Evolutionary conservation across 2,113 vertebrate species (phyloP).

Genomic region (Cavia porcellus): DNA sequence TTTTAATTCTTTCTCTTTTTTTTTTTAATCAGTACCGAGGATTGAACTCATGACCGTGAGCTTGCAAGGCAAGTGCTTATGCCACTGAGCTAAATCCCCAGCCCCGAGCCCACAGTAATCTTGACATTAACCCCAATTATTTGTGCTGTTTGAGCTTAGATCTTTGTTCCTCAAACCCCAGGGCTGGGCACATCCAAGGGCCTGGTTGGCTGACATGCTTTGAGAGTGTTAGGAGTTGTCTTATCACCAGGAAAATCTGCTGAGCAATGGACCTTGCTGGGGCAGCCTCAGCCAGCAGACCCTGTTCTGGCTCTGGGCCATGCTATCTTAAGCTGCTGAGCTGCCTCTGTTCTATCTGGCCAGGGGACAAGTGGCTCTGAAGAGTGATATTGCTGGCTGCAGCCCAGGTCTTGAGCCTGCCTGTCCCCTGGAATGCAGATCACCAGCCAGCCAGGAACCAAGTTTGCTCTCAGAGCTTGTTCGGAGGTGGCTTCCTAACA

Average conservation of each 20-base stretch:
- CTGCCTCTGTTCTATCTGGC: background rate
- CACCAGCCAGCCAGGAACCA: background rate
- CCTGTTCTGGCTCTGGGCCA: background rate
- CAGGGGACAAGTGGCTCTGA: background rate
- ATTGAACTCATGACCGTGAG: too few relatives aligned
- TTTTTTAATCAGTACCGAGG: too few relatives aligned
- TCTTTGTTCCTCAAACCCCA: background rate
- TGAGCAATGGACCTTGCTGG: background rate
- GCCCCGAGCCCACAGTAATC: background rate
- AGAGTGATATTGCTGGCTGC: background rate
- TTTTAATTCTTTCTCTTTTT: too few relatives aligned
- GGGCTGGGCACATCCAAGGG: background rate
- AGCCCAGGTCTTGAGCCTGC: background rate
- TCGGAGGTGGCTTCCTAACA: conserved; percentile 4
- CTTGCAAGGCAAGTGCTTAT: too few relatives aligned
- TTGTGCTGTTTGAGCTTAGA: background rate
- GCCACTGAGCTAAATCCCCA: too few relatives aligned
- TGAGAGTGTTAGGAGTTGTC: background rate
- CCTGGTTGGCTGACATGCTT: background rate
- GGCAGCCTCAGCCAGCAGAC: background rate
- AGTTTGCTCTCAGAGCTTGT: background rate
- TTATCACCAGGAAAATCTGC: background rate
- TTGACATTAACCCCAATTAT: background rate
- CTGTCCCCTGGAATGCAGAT: background rate
- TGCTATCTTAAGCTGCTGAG: background rate